Conservation (phyloP, 2,888 invertebrate genomes). For the Micoletzkya japonica region DNA sequence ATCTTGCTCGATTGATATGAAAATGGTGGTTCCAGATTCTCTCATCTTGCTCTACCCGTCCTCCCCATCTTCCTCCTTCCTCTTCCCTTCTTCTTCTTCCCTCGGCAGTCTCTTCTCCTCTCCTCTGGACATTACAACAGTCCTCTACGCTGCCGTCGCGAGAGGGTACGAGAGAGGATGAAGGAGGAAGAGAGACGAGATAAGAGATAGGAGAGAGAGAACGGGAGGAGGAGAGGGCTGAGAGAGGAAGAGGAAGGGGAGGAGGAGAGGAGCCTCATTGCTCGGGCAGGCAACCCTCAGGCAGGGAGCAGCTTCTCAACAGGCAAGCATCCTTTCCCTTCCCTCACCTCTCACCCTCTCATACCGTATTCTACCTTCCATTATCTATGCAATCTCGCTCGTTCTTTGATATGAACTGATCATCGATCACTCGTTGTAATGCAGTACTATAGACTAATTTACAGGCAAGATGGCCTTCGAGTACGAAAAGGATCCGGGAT, state of each 20-base stretch:
- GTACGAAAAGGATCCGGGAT: conserved; percentile 63
- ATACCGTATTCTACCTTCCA: neutral
- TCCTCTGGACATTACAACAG: no score
- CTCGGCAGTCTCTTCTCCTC: no score
- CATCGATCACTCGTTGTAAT: no score
- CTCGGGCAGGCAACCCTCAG: conserved; percentile 18
- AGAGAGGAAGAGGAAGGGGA: conserved; percentile 14
- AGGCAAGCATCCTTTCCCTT: neutral
- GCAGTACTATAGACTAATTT: neutral
- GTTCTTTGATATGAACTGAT: neutral
- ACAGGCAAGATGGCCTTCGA: conserved; percentile 39
- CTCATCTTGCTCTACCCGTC: no score
- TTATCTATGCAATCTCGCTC: neutral
- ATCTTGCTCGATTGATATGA: no score
- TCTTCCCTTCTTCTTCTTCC: no score
- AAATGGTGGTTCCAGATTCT: no score
- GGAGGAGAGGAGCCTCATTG: conserved; percentile 6
- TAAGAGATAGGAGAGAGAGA: conserved; percentile 8
- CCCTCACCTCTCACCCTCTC: neutral
- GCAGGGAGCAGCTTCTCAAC: neutral
- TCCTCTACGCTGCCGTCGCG: no score
- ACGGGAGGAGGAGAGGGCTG: conserved; percentile 1
- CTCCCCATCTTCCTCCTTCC: no score
- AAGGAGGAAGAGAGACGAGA: neutral
- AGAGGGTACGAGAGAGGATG: conserved; percentile 11